Evolutionary conservation across 2,113 vertebrate species (phyloP), one percentile per base, ranked within the genome.

Genomic region (Nymphicus hollandicus): DNA sequence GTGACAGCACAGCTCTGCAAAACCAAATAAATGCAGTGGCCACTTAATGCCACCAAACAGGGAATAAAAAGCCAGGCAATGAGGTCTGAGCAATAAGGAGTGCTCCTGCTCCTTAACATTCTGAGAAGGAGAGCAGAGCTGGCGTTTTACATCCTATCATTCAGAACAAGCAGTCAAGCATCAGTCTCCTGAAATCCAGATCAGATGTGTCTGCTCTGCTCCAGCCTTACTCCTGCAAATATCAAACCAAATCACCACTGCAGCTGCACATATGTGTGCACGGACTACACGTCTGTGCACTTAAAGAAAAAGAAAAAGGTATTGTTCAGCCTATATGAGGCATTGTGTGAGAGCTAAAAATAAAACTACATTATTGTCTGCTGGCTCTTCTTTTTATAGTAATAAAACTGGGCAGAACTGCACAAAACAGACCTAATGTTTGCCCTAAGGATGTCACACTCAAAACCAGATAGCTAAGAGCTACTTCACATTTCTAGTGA

Each of bases 121-220:
- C 49, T 2, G 1, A 68, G 77, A 12, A 56, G 19, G 35, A 44
- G 6, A 76, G 46, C 1, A 1, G n/a, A 50, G 28, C 33, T 56
- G 33, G 49, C n/a, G 39, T n/a, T 55, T 55, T 64, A 17, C 39
- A 29, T 66, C 44, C 18, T 22, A 6, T 35, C 61, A 37, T 35
- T 76, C 31, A 33, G 43, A 76, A 39, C 12, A 66, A 77, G 35
- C 29, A 78, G 43, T 22, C 22, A 61, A 61, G 47, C 35, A 35
- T 1, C 0, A 0, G 3, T 25, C 19, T 58, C 58, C 50, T 55
- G 53, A 77, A 93, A 33, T 5, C 0, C 1, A 29, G 69, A 64
- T 37, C 31, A 86, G 28, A 28, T 31, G 23, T 37, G 15, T 25
- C 60, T 37, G 39, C 24, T 73, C 41, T 41, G 14, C 35, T 83